Base-by-base conservation (phyloP, 2,888 invertebrate genomes). In the Frankliniella intonsa region DNA sequence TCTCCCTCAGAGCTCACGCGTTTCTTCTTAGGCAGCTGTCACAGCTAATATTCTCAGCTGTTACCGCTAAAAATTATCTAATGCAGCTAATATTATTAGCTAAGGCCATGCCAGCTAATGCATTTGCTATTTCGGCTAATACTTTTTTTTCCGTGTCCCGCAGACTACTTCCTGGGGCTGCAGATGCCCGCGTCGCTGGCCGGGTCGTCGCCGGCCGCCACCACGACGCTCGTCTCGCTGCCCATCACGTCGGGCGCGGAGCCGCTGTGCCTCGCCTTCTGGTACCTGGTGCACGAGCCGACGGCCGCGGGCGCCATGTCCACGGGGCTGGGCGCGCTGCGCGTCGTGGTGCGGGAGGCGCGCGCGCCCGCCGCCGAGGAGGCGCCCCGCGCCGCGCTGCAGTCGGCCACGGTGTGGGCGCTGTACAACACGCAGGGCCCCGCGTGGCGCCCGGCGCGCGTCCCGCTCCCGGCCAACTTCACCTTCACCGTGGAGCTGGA, bases 351-450 rank as follows among this genome's bases (percentile, higher is more conserved):
- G 50, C 87, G 87, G 88, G 88, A 85, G 3, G 83, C 38, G 38
- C 38, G 38, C 38, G 38, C 38, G 38, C 3, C 38, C 38, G 3
- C 38, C 38, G 55, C 11, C 8, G 55, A 9, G 55, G 14, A 38
- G 3, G 38, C 38, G 38, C 38, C 38, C 38, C 38, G 25, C 22
- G 84, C 84, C 8, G 83, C 85, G 19, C 82, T 85, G n/a, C 82
- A 83, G n/a, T 83, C 85, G 0, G 80, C 85, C 65, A 88, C 89
- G 7, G 85, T 90, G 38, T 90, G 90, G 90, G 87, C 89, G 81
- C 84, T 90, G 17, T 89, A 89, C 84, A 90, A 90, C 84, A 89
- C 90, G 83, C 89, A 90, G 85, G 89, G 89, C 5, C 89, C 89
- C 0, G 87, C 87, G 12, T 90, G 90, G 90, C 87, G 87, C 83